Conservation (phyloP, 2,797 vertebrate species). For the Myotis findleyi region DNA sequence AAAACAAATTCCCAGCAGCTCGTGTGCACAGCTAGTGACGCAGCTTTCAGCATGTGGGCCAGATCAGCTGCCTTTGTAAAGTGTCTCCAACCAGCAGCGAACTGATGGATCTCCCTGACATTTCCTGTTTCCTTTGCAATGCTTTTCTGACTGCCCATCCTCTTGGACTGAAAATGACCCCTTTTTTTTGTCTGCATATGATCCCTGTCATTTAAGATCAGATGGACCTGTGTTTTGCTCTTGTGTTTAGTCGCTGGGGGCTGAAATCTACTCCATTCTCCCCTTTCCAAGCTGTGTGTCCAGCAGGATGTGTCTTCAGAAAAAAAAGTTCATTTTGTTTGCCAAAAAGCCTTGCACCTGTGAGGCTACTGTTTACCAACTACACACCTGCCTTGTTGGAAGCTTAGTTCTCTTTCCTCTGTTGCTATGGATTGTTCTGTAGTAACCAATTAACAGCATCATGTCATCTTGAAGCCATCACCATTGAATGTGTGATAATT, state of each 20-base stretch:
- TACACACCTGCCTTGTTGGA: neutral
- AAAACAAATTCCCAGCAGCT: neutral
- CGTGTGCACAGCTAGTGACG: neutral
- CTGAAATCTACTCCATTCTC: neutral
- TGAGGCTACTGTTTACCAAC: neutral
- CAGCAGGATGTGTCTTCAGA: neutral
- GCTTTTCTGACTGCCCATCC: neutral
- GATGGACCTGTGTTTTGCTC: neutral
- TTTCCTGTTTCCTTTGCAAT: neutral
- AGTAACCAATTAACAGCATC: neutral
- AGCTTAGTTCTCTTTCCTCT: neutral
- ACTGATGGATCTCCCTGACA: neutral
- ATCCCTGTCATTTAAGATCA: neutral
- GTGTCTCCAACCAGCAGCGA: neutral
- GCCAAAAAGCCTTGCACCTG: neutral
- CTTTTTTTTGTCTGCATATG: neutral
- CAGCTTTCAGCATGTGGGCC: neutral
- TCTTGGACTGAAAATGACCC: neutral
- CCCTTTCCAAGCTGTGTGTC: neutral
- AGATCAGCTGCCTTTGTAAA: neutral
- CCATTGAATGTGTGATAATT: neutral
- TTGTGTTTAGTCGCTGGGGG: neutral
- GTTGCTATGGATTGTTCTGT: neutral
- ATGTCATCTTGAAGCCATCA: neutral
- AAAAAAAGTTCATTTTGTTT: neutral